Evolutionary conservation across 2,797 vertebrate genomes (phyloP).

Genomic region (Darevskia mixta): DNA sequence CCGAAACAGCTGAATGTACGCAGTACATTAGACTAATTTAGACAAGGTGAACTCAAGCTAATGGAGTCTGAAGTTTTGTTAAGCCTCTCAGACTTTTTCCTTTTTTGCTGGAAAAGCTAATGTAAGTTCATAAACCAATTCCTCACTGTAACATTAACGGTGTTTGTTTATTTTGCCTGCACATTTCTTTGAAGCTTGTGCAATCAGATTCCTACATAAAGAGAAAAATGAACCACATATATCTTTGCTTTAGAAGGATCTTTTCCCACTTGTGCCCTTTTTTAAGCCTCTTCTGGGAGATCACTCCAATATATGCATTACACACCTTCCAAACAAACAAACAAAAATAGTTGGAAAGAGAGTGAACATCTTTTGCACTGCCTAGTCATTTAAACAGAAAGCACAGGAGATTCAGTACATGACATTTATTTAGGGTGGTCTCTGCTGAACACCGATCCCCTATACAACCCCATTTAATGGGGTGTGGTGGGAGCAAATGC

Average conservation of each 20-base stretch:
- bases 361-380: neutral
- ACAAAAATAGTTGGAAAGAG: slow-evolving; percentile 14
- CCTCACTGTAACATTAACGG: neutral
- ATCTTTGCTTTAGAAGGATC: slow-evolving; percentile 37
- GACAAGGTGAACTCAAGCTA: neutral
- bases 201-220: neutral
- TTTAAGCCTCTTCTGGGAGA: slow-evolving; percentile 6
- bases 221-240: neutral
- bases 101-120: neutral
- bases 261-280: neutral
- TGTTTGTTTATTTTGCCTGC: neutral
- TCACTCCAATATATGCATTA: slow-evolving; percentile 13
- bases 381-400: slow-evolving; percentile 15
- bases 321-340: slow-evolving; percentile 8
- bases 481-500: neutral
- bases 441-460: neutral
- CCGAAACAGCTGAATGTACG: neutral
- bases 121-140: neutral
- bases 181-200: neutral
- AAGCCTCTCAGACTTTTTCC: neutral
- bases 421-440: slow-evolving; percentile 6
- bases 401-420: neutral
- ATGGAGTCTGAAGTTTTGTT: neutral
- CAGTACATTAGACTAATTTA: slow-evolving; percentile 11
- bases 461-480: neutral